Percentiles rank a stretch among this genome's conserved stretches.
Conservation (phyloP, 1,140 invertebrate species). For the Zaprionus capensis region DNA sequence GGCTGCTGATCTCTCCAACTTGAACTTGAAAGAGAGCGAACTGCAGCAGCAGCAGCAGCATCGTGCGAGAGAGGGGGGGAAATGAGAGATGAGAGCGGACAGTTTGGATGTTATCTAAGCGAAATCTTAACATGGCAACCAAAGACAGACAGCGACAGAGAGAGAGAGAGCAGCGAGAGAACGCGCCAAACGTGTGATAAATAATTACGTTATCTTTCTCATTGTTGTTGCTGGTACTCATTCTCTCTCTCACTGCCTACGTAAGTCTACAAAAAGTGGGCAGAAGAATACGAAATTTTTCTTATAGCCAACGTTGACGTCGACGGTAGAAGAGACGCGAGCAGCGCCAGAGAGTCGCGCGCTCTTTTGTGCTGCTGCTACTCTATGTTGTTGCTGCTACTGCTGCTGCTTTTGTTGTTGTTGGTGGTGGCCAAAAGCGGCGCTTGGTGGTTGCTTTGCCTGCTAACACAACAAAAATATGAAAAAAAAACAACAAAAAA, state of each 20-base stretch:
- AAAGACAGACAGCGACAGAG: not conserved
- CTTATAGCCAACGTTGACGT: not conserved
- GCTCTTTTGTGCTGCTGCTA: constrained; percentile 12
- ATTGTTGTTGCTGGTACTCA: constrained; percentile 27
- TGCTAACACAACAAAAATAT: constrained; percentile 8
- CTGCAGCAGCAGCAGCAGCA: not conserved
- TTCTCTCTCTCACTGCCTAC: constrained; percentile 13
- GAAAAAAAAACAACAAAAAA: constrained; percentile 7
- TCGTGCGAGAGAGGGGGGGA: not conserved
- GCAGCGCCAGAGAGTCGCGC: not conserved
- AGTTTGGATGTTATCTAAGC: constrained; percentile 21
- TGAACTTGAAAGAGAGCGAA: constrained; percentile 6
- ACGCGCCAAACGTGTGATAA: constrained; percentile 32
- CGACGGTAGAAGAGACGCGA: not conserved
- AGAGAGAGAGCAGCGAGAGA: not conserved
- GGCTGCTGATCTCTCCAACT: not conserved
- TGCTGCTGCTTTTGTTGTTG: constrained; percentile 29
- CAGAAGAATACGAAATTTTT: constrained; percentile 12
- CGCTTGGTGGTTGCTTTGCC: constrained; percentile 36
- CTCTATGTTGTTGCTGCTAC: constrained; percentile 18
- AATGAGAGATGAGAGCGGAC: not conserved
- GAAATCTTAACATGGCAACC: constrained; percentile 18
- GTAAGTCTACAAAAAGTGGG: not conserved
- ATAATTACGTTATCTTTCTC: constrained; percentile 27
- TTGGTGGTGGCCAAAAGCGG: constrained; percentile 42